A percentile compares a stretch with the other conserved stretches of the same genome.
Conservation (phyloP, 2,888 invertebrate species). For the Troilus luridus region DNA sequence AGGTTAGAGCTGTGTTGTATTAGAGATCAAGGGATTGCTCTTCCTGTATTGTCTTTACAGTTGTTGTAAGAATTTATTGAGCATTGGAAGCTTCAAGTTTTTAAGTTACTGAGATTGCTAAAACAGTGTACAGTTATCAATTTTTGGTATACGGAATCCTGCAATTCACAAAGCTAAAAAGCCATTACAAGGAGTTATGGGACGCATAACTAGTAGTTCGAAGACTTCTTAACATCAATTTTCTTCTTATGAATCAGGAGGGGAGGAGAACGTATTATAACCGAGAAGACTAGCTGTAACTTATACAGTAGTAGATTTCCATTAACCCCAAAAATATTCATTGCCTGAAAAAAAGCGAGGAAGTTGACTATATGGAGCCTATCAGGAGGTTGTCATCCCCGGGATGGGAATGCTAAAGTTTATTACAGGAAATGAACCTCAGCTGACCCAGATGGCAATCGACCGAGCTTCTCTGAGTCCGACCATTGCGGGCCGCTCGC, state of each 20-base stretch:
- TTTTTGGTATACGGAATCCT: too few relatives aligned
- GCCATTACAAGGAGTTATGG: too few relatives aligned
- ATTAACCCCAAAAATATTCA: neutral
- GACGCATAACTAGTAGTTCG: too few relatives aligned
- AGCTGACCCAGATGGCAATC: constrained; percentile 3
- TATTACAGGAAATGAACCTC: constrained; percentile 16
- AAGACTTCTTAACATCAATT: neutral
- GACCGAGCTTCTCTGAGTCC: neutral
- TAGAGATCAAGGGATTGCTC: too few relatives aligned
- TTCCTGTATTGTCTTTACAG: too few relatives aligned
- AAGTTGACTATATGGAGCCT: neutral
- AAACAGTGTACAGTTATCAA: too few relatives aligned
- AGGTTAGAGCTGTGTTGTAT: too few relatives aligned
- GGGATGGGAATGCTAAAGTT: neutral
- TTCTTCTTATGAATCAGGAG: neutral
- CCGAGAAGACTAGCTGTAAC: neutral
- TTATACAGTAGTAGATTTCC: neutral
- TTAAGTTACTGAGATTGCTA: too few relatives aligned
- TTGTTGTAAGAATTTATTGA: too few relatives aligned
- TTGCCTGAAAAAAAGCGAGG: neutral
- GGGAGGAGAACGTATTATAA: neutral
- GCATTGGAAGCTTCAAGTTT: too few relatives aligned
- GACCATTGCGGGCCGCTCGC: neutral
- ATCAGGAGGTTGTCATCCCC: neutral
- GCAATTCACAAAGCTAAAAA: too few relatives aligned